phyloP scores from a whole-genome alignment of 2,888 invertebrate species.

The Pandemis cinnamomeana region DNA sequence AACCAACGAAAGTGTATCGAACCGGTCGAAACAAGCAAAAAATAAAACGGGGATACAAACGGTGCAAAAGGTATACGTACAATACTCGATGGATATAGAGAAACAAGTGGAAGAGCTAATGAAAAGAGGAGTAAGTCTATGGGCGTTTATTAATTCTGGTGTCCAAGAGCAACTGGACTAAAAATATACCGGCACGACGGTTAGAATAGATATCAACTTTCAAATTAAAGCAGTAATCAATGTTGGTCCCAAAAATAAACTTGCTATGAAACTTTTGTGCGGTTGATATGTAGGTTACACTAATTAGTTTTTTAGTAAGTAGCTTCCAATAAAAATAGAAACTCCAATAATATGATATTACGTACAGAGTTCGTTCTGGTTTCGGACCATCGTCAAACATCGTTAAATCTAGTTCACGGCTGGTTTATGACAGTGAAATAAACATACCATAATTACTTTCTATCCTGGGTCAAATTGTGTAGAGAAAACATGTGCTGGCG shows the following conservation, averaged over 20 bases:
- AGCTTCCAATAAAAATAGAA: not conserved
- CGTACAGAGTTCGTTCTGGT: not conserved
- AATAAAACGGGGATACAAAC: constrained; percentile 44
- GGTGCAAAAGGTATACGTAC: constrained; percentile 18
- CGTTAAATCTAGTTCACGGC: not conserved
- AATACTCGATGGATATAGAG: not conserved
- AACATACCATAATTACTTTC: not conserved
- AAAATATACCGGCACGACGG: constrained; percentile 46
- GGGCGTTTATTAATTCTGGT: not conserved
- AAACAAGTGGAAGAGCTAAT: constrained; percentile 10
- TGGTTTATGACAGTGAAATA: not conserved
- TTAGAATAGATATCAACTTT: constrained; percentile 38
- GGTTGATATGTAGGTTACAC: constrained; percentile 10
- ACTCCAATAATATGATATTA: not conserved
- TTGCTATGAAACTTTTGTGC: constrained; percentile 1
- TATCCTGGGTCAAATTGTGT: not conserved
- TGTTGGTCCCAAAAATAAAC: constrained; percentile 23
- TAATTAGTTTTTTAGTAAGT: not conserved
- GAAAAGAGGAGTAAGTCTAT: not conserved
- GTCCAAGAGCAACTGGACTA: constrained; percentile 21
- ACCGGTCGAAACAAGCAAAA: constrained; percentile 60
- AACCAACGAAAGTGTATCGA: constrained; percentile 74
- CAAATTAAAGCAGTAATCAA: constrained; percentile 27
- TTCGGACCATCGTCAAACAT: not conserved
- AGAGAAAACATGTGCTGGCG: not conserved